Evolutionary conservation across 2,888 invertebrate species (phyloP).

Genomic region (Leptopilina myrica): DNA sequence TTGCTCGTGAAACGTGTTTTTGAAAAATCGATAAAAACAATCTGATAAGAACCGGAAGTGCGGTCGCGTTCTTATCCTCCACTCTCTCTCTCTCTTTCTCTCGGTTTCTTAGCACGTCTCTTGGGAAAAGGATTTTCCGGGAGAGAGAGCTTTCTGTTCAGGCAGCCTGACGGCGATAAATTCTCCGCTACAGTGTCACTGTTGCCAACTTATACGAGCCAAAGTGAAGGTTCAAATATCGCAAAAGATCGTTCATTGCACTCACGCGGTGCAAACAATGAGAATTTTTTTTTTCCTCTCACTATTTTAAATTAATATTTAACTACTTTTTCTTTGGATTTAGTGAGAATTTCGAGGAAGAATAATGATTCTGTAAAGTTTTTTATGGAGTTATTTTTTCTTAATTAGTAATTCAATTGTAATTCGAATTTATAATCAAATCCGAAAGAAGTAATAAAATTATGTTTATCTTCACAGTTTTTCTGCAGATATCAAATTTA

Average conservation of each 20-base stretch:
- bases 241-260: conserved; percentile 67
- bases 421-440: too few relatives aligned
- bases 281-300: conserved; percentile 47
- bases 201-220: conserved; percentile 45
- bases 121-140: conserved; percentile 29
- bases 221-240: conserved; percentile 63
- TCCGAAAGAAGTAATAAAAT: too few relatives aligned
- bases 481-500: too few relatives aligned
- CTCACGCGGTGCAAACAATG: conserved; percentile 53
- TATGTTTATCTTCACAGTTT: too few relatives aligned
- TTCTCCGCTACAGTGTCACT: conserved; percentile 49
- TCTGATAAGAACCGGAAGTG: conserved; percentile 25
- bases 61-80: conserved; percentile 25
- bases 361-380: too few relatives aligned
- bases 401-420: too few relatives aligned
- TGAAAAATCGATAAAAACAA: conserved; percentile 36
- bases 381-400: too few relatives aligned
- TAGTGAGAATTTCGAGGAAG: too few relatives aligned
- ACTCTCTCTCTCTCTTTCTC: not conserved
- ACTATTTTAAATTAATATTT: not conserved
- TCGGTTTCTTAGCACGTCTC: conserved; percentile 32
- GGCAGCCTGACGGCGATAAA: conserved; percentile 50
- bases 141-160: conserved; percentile 33
- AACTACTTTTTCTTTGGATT: not conserved
- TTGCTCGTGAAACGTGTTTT: not conserved